Base-by-base conservation (phyloP, 2,888 invertebrate genomes). In the Phortica magna region DNA sequence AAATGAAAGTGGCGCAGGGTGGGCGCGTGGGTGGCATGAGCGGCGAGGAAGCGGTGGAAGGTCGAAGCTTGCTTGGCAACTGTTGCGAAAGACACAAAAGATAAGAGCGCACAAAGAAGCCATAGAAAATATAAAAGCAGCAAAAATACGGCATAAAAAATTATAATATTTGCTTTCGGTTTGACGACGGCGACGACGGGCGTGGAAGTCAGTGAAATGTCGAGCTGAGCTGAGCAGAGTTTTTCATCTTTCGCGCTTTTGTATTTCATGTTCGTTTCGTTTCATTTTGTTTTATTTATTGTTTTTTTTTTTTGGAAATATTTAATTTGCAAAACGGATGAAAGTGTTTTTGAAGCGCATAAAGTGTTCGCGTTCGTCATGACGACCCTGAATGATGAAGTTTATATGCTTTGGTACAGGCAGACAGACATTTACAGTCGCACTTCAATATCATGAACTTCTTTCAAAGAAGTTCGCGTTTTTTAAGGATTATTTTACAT, bases 311-410 rank as follows among this genome's bases (percentile, higher is more conserved):
- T 82, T 84, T 83, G 81, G 77, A 85, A 81, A 90, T 31, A 89
- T 89, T 89, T 90, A 91, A 91, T 91, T 91, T 91, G 86, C 89
- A 91, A 91, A 91, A 91, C 91, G 89, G 92, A 91, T 91, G 91
- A 91, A 91, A 91, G 92, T 91, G 92, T 92, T 91, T 91, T 89
- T 89, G 91, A 91, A 91, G 91, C 92, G 10, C 91, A 77, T 87
- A 87, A 74, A 78, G 76, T 78, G 67, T 76, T 75, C 75, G 79
- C 77, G 78, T 80, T 81, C 79, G 75, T 83, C 84, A 76, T 78
- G 73, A 22, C 64, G n/a, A 22, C 71, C 39, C 2, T 22, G 70
- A 74, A 65, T 41, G 14, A 17, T 48, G 42, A 55, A 59, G 31
- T 31, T 31, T 31, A 4, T 31, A 1, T 31, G 31, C 31, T 31